Conservation (phyloP, 2,797 vertebrate species). For the Sternotherus odoratus region DNA sequence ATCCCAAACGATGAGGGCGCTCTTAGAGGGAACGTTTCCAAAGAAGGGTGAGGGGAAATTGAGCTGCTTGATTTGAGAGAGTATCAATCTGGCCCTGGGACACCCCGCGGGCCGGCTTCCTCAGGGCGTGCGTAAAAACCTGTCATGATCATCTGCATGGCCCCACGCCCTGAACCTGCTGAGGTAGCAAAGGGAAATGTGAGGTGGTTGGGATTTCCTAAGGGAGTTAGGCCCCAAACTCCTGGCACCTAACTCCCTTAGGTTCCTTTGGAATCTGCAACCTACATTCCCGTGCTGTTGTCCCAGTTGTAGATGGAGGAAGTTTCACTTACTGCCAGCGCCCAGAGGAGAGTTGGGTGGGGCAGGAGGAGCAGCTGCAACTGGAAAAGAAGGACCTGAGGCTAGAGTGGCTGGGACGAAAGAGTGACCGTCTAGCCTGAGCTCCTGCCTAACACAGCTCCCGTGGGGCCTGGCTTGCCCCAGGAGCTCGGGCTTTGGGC, state of each 20-base stretch:
- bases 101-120: not conserved
- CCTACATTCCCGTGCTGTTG: not conserved
- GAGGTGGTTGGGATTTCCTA: not conserved
- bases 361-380: not conserved
- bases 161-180: not conserved
- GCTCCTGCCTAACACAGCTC: no score
- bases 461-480: no score
- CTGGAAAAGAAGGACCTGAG: not conserved
- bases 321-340: not conserved
- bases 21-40: not conserved
- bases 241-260: not conserved
- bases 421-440: no score
- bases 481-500: not conserved
- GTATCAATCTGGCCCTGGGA: not conserved
- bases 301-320: not conserved
- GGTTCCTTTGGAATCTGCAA: not conserved
- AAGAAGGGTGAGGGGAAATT: not conserved
- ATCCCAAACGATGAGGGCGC: not conserved
- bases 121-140: no score
- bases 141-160: not conserved
- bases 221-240: not conserved
- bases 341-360: not conserved
- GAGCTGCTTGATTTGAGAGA: not conserved
- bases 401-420: not conserved
- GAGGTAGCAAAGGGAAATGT: not conserved